Base-by-base conservation (phyloP, 2,113 vertebrate species). In the Etheostoma cragini region DNA sequence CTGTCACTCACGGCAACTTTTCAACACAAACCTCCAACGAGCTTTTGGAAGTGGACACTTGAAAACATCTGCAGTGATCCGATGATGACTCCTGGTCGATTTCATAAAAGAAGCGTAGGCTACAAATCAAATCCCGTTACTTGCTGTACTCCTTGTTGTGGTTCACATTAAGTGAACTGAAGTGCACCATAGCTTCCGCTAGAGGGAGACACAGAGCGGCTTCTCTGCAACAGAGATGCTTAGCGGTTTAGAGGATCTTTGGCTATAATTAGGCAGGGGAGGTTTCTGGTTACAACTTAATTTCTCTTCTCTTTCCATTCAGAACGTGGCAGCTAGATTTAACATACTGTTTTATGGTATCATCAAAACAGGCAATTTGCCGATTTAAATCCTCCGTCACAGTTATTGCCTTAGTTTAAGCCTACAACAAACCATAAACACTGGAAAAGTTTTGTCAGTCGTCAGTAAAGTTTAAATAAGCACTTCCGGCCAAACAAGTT, bases 121-220 rank as follows among this genome's bases (percentile, higher is more conserved):
- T 30, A 4, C 38, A 60, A 53, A 65, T 45, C 24, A 80, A 61
- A 62, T 81, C 7, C 86, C 82, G 84, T 82, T 83, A 81, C 58
- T 81, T 38, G 35, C 22, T 4, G 42, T 7, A 5, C 35, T 73
- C 53, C 66, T 50, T 19, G 26, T 75, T 82, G 72, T 72, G 70
- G 6, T 69, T 26, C 69, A 65, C 61, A 5, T 13, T 70, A 5
- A 3, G 12, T 80, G 69, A 45, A 3, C 8, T 80, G 69, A 45
- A 33, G 5, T 53, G 21, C 26, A 7, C 58, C 67, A 78, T 85
- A 82, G 49, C 72, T 74, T 63, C 80, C 90, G 42, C 82, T 64
- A 26, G 88, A 75, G 89, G 91, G 88, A 66, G 91, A 72, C 84
- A 70, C 7, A 3, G 74, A 76, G 80, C 69, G 12, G 14, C 42